Evolutionary conservation across 2,797 vertebrate genomes (phyloP).

Genomic region (Phoxinus dragarum): DNA sequence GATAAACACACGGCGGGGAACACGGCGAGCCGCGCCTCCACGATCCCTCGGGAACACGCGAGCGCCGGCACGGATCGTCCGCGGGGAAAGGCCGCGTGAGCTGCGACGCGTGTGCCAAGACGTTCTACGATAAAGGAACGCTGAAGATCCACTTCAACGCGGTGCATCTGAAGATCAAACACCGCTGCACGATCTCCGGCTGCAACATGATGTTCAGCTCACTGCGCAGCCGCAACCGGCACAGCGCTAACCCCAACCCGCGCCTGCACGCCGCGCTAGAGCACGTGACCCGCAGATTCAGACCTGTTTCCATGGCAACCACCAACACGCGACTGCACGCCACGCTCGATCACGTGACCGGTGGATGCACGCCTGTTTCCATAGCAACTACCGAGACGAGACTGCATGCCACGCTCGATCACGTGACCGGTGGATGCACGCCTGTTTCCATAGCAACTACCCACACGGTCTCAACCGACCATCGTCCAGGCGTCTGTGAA

Average conservation of each 20-base stretch:
- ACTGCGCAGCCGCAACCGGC: constrained; percentile 91
- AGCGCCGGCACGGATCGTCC: constrained; percentile 67
- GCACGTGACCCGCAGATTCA: constrained; percentile 60
- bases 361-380: constrained; percentile 52
- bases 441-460: too few relatives aligned
- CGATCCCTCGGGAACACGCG: constrained; percentile 75
- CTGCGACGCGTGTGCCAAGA: constrained; percentile 91
- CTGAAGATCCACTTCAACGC: constrained; percentile 98
- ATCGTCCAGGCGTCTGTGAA: constrained; percentile 60
- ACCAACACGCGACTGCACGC: constrained; percentile 30
- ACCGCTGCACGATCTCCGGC: constrained; percentile 90
- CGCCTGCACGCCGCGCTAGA: constrained; percentile 86
- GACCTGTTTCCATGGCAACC: not conserved
- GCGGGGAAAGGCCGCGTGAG: constrained; percentile 87
- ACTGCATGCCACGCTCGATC: constrained; percentile 85
- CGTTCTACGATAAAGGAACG: constrained; percentile 97
- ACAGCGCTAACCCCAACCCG: constrained; percentile 95
- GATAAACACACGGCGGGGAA: too few relatives aligned
- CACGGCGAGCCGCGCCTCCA: constrained; percentile 59
- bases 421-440: constrained; percentile 48
- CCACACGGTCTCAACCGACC: constrained; percentile 60
- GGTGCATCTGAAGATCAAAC: constrained; percentile 96
- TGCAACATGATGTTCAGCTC: constrained; percentile 96
- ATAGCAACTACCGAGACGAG: constrained; percentile 58
- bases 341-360: constrained; percentile 3